Base-by-base conservation (phyloP, 2,113 vertebrate genomes). In the Notarius quadriscutis region DNA sequence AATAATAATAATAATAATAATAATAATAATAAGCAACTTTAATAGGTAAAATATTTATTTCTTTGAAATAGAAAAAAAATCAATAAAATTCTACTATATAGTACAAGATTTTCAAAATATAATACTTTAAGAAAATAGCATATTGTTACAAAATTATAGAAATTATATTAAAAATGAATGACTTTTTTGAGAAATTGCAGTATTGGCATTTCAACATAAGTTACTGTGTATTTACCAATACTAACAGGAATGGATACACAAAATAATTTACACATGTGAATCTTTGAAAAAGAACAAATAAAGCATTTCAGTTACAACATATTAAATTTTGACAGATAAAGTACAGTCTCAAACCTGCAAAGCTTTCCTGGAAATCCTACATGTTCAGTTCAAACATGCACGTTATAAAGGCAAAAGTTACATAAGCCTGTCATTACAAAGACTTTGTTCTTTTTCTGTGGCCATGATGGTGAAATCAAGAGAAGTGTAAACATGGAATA, bases 21-120 rank as follows among this genome's bases (percentile, higher is more conserved):
- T 41, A 41, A 41, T 41, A 41, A 41, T 41, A 41, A 41, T 4
- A 41, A 30, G 1, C 30, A 30, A 30, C 30, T 30, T 15, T 63
- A 63, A 57, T 84, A 84, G n/a, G 34, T 75, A 92, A 89, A 89
- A 89, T 86, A 87, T 93, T 91, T 92, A 87, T 92, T 94, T 50
- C 4, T 60, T 74, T 85, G 77, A 86, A 94, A 83, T 93, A 95
- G 94, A 93, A 93, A 77, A 34, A 58, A 88, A 88, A 90, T 30
- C 69, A 84, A 22, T 88, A 88, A 81, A 91, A 91, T 93, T 51
- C 91, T 77, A 63, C 62, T 12, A 84, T 91, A 87, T 81, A 78
- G 72, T 67, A 91, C 58, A 89, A 62, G 22, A 71, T 86, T 81
- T 77, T 27, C n/a, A 77, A 84, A 79, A 78, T 72, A 12, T 78